Evolutionary conservation across 2,797 vertebrate genomes (phyloP), one percentile per base, ranked within the genome.

Genomic region (Kryptolebias ocellatus): DNA sequence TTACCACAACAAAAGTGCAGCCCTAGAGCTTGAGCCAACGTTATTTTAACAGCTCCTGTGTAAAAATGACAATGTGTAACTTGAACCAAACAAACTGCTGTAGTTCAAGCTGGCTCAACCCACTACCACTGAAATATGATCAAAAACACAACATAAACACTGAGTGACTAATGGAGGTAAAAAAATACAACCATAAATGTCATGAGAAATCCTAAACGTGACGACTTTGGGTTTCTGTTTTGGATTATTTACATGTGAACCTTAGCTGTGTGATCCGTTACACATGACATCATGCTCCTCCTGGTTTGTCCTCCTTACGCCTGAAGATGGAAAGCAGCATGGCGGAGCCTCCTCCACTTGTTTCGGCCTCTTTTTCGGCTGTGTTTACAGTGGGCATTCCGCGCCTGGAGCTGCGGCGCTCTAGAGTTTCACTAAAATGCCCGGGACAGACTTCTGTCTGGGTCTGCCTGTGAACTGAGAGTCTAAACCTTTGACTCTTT

Each of bases 321-420:
- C 60, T 66, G 51, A 3, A 39, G 80, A 79, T 64, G 75, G 64
- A 76, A 61, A 67, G 51, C 64, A 74, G 79, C 20, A 2, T 24
- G 20, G 20, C 71, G 57, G 56, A 55, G 44, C 76, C 82, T 85
- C 82, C 80, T 87, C 81, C 67, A 52, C 83, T 79, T 61, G 76
- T 76, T 75, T 67, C 80, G 68, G 47, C 42, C 65, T 86, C 78
- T 71, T 81, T 24, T 72, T 4, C 12, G 79, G 80, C 85, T 80
- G 79, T 90, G 90, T 92, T 92, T 92, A 90, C 87, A 87, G 37
- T 79, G n/a, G 54, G 57, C 86, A 86, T 84, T 84, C 86, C 83
- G 47, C 31, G 89, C 87, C 89, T 74, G 82, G 71, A 90, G 90
- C 87, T 49, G 72, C 77, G 17, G 49, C 9, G 47, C 76, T 87